These are phyloP conservation scores for Drosophila chauvacae DNA, from an alignment of 1,140 invertebrate species.

Conservation along the genomic window DNA sequence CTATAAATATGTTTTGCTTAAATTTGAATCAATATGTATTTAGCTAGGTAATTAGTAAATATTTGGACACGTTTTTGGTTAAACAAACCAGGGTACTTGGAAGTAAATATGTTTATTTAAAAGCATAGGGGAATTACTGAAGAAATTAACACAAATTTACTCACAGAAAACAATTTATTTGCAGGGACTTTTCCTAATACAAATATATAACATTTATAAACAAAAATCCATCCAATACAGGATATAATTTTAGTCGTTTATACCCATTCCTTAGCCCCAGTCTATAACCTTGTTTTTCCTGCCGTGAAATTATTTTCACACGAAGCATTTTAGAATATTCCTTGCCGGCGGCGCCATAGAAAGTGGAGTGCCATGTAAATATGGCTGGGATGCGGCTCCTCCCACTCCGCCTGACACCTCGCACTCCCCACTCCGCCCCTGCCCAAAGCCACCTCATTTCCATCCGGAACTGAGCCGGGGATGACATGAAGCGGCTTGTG, in stretches of 20 bases:
- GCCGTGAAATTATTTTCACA: slow-evolving; percentile 77
- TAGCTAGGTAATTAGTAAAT: slow-evolving; percentile 6
- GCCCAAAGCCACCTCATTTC: slow-evolving; percentile 15
- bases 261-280: background rate
- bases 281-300: slow-evolving; percentile 68
- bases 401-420: too few species aligned
- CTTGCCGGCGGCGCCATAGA: slow-evolving; percentile 40
- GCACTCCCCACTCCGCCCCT: background rate
- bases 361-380: slow-evolving; percentile 70
- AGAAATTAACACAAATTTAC: background rate
- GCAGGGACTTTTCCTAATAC: background rate
- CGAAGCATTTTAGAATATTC: slow-evolving; percentile 66
- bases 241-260: slow-evolving; percentile 13
- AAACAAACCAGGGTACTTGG: too few species aligned
- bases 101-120: background rate
- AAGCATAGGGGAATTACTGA: background rate
- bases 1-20: background rate
- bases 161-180: background rate
- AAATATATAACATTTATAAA: background rate
- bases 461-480: slow-evolving; percentile 20
- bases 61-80: background rate
- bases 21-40: background rate
- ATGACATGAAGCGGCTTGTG: slow-evolving; percentile 56
- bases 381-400: slow-evolving; percentile 31
- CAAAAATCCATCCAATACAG: background rate